Evolutionary conservation across 1,140 invertebrate species (phyloP), one percentile per base, ranked within the genome.

Genomic region (Dysdera silvatica): DNA sequence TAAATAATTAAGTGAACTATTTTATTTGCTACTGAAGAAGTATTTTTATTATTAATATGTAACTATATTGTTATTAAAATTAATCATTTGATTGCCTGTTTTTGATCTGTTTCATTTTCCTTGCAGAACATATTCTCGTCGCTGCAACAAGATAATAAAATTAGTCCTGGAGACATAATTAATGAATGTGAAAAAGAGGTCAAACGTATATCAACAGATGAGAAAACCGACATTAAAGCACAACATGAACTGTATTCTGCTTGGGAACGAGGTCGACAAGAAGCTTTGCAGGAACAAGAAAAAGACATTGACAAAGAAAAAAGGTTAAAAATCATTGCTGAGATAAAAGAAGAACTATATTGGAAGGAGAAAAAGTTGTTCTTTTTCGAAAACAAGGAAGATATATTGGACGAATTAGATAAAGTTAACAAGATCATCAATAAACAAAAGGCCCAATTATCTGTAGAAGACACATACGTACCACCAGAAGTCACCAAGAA

Each of bases 331-430:
- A 28, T 33, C 4, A 61, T 61, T 8, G 48, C 52, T 14, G 58
- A 61, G 20, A 61, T 52, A 32, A 61, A 61, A 33, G 49, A 61
- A 6, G 41, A 61, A 32, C 35, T 61, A 12, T 61, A 31, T 52
- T 61, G 58, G 58, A 61, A 61, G 33, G 58, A 61, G 8, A 61
- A 61, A 33, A 32, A 52, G 12, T n/a, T 61, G 2, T 61, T 52
- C 49, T 61, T 61, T 43, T 61, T 61, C 24, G 58, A 61, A 53
- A 61, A 61, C 53, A 49, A 61, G 33, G 49, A 61, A 35, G 32
- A 61, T 52, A 61, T 33, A 33, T 33, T 61, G 20, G 49, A 61
- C 6, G 58, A 61, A 31, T 16, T 61, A 0, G 43, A 43, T 18
- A 41, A 52, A 23, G 58, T 43, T 6, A 14, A 61, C 31, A 29